A percentile compares a stretch with the other conserved stretches of the same genome.
These are phyloP conservation scores for Tiliqua scincoides DNA, from an alignment of 2,113 vertebrate genomes.

Conservation along the genomic window DNA sequence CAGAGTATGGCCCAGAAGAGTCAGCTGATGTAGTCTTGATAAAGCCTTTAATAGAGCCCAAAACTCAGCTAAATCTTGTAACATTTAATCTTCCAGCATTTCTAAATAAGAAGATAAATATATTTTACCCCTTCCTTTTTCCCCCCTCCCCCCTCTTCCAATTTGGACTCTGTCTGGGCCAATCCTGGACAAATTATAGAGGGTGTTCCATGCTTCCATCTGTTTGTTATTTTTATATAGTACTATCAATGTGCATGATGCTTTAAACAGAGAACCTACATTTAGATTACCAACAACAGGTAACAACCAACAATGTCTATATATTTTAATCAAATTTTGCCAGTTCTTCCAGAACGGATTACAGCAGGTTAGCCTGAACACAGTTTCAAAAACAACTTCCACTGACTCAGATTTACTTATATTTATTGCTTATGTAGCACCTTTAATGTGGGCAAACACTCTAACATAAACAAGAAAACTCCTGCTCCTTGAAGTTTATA, in stretches of 20 bases:
- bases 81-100: not conserved
- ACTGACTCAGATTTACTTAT: not conserved
- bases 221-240: no score
- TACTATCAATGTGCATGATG: not conserved
- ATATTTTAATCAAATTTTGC: not conserved
- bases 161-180: not conserved
- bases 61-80: constrained; percentile 19
- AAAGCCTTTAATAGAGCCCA: constrained; percentile 82
- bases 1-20: constrained; percentile 87
- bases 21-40: constrained; percentile 90
- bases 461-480: not conserved
- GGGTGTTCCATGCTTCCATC: no score
- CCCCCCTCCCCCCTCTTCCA: not conserved
- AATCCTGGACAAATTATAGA: not conserved
- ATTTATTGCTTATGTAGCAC: not conserved
- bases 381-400: not conserved
- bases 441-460: no score
- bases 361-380: not conserved
- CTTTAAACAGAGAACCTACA: no score
- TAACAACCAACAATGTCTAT: not conserved
- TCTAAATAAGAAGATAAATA: not conserved
- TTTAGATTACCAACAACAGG: not conserved
- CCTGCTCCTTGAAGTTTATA: not conserved
- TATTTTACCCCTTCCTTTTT: not conserved
- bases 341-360: not conserved